Conservation (phyloP, 2,113 vertebrate genomes). For the Oryzias celebensis region DNA sequence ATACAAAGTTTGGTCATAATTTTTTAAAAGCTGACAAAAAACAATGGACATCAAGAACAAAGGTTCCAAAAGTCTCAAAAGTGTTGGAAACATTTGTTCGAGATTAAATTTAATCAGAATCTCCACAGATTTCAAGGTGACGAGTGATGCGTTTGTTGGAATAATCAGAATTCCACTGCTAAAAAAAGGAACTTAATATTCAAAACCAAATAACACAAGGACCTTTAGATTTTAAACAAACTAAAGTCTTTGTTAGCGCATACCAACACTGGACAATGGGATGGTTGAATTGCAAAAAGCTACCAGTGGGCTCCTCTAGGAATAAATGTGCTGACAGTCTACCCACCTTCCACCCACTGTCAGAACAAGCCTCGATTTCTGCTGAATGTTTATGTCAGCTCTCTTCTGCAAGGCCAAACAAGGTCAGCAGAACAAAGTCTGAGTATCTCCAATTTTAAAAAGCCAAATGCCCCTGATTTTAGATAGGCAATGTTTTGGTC, state of each 20-base stretch:
- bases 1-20: no score
- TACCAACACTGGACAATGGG: constrained; percentile 60
- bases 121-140: no score
- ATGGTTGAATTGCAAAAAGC: constrained; percentile 47
- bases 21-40: no score
- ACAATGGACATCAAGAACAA: no score
- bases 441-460: constrained; percentile 38
- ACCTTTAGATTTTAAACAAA: constrained; percentile 21
- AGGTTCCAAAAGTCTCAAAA: no score
- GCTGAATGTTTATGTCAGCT: constrained; percentile 49
- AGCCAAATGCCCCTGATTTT: constrained; percentile 22
- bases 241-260: constrained; percentile 49
- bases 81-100: no score
- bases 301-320: constrained; percentile 46
- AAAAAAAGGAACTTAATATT: background rate
- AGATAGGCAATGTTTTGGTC: constrained; percentile 7
- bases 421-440: constrained; percentile 49
- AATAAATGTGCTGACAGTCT: constrained; percentile 67
- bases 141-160: no score
- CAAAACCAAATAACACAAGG: constrained; percentile 17
- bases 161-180: no score
- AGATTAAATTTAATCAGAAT: no score
- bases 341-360: constrained; percentile 64
- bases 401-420: constrained; percentile 46
- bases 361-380: constrained; percentile 56